phyloP scores from a whole-genome alignment of 2,113 vertebrate genomes.

The Scartelaos histophorus region DNA sequence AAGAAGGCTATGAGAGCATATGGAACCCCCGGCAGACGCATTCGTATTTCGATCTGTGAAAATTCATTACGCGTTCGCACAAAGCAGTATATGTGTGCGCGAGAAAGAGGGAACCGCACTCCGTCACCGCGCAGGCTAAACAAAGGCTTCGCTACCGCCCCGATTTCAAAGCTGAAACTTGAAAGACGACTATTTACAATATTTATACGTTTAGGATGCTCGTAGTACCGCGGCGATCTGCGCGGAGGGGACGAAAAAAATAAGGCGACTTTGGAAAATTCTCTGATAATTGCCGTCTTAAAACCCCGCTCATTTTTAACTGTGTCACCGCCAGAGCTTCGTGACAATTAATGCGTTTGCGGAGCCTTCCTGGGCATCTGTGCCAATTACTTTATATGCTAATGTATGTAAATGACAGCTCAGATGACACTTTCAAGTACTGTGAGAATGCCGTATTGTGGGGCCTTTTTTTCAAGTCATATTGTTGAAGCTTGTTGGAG shows the following conservation, averaged over 20 bases:
- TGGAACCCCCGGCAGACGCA: conserved; percentile 48
- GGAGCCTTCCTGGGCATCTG: conserved; percentile 82
- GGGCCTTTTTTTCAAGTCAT: conserved; percentile 51
- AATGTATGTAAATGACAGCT: conserved; percentile 84
- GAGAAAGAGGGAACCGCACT: conserved; percentile 10
- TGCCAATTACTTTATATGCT: conserved; percentile 86
- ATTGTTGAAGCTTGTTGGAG: conserved; percentile 65
- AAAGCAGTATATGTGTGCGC: not conserved
- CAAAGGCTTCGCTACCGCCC: conserved; percentile 52
- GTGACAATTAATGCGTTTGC: conserved; percentile 85
- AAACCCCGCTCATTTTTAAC: conserved; percentile 81
- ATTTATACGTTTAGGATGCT: conserved; percentile 70
- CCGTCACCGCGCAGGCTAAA: conserved; percentile 46
- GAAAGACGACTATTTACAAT: conserved; percentile 69
- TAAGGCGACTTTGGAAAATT: conserved; percentile 77
- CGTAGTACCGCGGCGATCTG: conserved; percentile 40
- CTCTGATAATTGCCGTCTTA: conserved; percentile 83
- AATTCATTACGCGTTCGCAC: conserved; percentile 58
- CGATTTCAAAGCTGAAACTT: conserved; percentile 63
- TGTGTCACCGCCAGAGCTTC: conserved; percentile 78
- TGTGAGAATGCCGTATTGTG: conserved; percentile 64
- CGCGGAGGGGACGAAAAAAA: conserved; percentile 55
- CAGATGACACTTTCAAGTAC: conserved; percentile 78
- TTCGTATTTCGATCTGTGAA: conserved; percentile 58
- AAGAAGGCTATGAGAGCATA: conserved; percentile 36